Evolutionary conservation across 2,113 vertebrate genomes (phyloP), one percentile per base, ranked within the genome.

Genomic region (Todiramphus chloris): DNA sequence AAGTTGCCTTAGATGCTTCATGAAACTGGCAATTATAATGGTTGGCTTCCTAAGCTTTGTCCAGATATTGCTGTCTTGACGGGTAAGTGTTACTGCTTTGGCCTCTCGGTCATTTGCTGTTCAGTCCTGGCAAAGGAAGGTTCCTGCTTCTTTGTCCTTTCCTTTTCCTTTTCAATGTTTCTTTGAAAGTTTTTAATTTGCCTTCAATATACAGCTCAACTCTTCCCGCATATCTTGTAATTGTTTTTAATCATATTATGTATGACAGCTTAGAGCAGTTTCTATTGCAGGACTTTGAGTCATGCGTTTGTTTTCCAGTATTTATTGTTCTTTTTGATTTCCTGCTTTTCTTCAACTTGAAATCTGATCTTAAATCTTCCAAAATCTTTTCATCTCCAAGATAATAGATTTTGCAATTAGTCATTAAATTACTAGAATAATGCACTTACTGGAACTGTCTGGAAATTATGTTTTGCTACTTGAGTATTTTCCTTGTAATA

Each of bases 331-430:
- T 83, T 94, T 83, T 93, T 92, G 51, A 55, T 69, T 95, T 94
- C 95, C 89, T 89, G 83, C 37, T 91, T 95, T 73, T 92, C 77
- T 76, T 91, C 53, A 81, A 62, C 64, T 93, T 94, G 92, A 89
- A 96, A 94, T 64, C 80, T 93, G 89, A 93, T 76, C 76, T 91
- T 79, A 87, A 90, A 82, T 93, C 58, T 96, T 91, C 58, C 53
- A 87, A 84, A 93, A 92, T 73, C 76, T 92, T 95, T 96, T 97
- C 60, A 91, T 94, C 81, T 94, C 48, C 46, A 82, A 73, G 80
- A 90, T 87, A 96, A 91, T 58, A 93, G 80, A 91, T 93, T 87
- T 93, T 84, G 39, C 69, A 95, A 87, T 92, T 94, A 95, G 69
- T 91, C 86, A 87, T 87, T 82, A 93, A 90, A 69, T 95, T 92